These are phyloP conservation scores for Ciconia nigra DNA, from an alignment of 2,797 vertebrate genomes.

Conservation along the genomic window DNA sequence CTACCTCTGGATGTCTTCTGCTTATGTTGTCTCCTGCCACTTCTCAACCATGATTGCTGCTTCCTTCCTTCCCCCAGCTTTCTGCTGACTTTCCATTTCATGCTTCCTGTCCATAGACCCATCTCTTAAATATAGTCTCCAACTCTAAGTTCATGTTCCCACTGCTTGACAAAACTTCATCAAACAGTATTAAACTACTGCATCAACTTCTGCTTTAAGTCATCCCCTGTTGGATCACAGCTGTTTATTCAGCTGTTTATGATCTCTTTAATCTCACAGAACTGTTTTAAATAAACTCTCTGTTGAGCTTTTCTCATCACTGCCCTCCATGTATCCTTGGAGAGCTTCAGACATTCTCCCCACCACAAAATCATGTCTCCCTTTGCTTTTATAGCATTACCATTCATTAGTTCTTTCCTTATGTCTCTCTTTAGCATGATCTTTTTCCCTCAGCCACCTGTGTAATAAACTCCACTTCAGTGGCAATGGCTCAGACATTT, in stretches of 20 bases:
- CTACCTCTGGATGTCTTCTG: background rate
- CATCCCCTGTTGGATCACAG: fast-evolving
- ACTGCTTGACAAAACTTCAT: background rate
- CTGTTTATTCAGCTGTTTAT: background rate
- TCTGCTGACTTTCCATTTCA: background rate
- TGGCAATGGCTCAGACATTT: background rate
- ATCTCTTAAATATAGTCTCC: background rate
- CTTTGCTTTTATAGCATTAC: background rate
- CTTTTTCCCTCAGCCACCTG: background rate
- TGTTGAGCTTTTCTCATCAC: background rate
- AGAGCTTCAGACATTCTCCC: background rate
- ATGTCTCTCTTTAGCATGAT: background rate
- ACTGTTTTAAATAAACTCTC: background rate
- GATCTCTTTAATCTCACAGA: background rate
- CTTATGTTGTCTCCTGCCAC: background rate
- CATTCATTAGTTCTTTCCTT: background rate
- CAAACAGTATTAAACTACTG: background rate
- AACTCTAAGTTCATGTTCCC: background rate
- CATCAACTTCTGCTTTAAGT: background rate
- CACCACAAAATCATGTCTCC: background rate
- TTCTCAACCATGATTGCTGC: background rate
- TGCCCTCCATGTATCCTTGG: background rate
- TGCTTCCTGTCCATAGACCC: background rate
- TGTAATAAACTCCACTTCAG: background rate
- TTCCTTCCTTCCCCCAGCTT: background rate